phyloP scores from a whole-genome alignment of 2,113 vertebrate genomes.

The Gopherus flavomarginatus region DNA sequence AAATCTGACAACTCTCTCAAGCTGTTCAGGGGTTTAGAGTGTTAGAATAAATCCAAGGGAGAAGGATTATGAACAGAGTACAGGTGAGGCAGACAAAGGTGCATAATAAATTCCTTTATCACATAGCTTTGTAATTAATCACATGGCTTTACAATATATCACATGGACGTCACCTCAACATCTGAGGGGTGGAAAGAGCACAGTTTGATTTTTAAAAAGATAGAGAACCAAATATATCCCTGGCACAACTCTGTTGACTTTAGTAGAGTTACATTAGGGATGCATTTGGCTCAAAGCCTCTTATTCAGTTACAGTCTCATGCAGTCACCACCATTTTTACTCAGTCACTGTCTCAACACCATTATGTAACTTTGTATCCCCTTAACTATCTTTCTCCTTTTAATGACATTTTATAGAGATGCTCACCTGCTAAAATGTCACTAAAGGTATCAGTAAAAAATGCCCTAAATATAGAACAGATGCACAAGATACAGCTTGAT shows the following conservation, averaged over 20 bases:
- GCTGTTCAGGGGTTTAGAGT: neutral
- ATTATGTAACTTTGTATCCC: neutral
- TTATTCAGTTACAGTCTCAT: neutral
- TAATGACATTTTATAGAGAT: neutral
- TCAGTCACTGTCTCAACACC: neutral
- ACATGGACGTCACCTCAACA: neutral
- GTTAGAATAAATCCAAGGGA: neutral
- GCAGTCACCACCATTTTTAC: neutral
- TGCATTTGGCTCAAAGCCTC: neutral
- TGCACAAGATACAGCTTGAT: neutral
- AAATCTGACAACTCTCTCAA: neutral
- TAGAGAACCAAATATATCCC: neutral
- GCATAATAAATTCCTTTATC: neutral
- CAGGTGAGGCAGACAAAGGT: neutral
- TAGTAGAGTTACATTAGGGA: neutral
- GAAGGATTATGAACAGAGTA: neutral
- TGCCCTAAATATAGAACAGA: neutral
- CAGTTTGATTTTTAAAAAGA: neutral
- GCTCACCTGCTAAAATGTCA: neutral
- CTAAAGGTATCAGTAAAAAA: constrained; percentile 8
- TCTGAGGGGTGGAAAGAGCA: neutral
- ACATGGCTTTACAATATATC: neutral
- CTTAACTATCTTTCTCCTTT: neutral
- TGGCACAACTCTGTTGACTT: neutral
- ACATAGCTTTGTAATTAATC: neutral